Evolutionary conservation across 2,113 vertebrate species (phyloP), one percentile per base, ranked within the genome.

Genomic region (Suricata suricatta): DNA sequence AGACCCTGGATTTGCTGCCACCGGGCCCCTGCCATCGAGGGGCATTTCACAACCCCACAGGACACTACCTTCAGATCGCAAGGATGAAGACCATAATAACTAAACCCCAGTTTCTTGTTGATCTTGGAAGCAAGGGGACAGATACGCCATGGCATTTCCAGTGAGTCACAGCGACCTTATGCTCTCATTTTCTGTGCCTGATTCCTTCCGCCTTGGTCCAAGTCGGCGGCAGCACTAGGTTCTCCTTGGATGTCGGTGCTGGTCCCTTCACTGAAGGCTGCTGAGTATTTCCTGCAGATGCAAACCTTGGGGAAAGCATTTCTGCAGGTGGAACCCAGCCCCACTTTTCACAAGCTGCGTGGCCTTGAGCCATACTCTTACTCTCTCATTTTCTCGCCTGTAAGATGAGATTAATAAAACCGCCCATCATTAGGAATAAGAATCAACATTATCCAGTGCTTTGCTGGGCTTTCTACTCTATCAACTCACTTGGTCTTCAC

Each of bases 161-260:
- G 19, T 4, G 68, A 69, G 33, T 3, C 10, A 2, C 21, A 7
- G 10, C 0, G 13, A 23, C 17, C 33, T 27, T 1, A 5, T 2
- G 5, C 21, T 79, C 50, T 79, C 57, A 15, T 33, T 93, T 12
- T 25, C 63, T 21, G 50, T 17, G 54, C 11, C 57, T 38, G 15
- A 31, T 10, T n/a, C 71, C 21, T 10, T n/a, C 71, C 21, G 31
- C 50, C 14, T 95, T 31, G 31, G 27, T 31, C 71, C 47, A 35
- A 82, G 23, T 35, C 14, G 6, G n/a, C 0, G 3, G 33, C 10
- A 64, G 4, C 4, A 13, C n/a, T 15, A 10, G 16, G 2, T 31
- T 79, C 25, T 82, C 76, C 17, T 19, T 16, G 16, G 74, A 10
- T 47, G 2, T 15, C 23, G 44, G 27, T 47, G 27, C 29, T 3